phyloP scores from a whole-genome alignment of 1,140 invertebrate species.

The Caenorhabditis elegans region DNA sequence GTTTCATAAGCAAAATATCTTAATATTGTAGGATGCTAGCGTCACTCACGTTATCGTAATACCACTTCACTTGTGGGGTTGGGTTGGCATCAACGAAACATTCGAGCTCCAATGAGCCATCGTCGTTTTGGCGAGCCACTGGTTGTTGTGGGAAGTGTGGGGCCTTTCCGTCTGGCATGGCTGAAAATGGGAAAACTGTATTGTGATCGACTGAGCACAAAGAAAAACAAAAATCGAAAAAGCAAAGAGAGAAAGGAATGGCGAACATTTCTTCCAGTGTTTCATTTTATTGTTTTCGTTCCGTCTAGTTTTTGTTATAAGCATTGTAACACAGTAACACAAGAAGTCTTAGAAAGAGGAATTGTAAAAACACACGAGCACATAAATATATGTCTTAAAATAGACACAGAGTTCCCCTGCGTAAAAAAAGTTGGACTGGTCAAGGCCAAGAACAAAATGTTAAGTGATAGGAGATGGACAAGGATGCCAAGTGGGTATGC shows the following conservation, averaged over 20 bases:
- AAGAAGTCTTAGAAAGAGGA: not conserved
- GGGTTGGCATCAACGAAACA: constrained; percentile 91
- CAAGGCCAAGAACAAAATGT: constrained; percentile 9
- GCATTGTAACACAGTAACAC: not conserved
- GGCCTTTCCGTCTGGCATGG: constrained; percentile 72
- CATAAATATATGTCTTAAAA: not conserved
- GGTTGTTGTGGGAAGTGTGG: constrained; percentile 95
- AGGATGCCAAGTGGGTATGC: constrained; percentile 19
- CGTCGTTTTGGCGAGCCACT: constrained; percentile 90
- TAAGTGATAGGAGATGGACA: constrained; percentile 20
- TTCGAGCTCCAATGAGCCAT: constrained; percentile 82
- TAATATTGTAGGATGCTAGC: not conserved
- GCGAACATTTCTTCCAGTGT: not conserved
- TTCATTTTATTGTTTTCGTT: not conserved
- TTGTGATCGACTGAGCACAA: not conserved
- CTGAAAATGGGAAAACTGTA: not conserved
- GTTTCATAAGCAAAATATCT: too few relatives aligned
- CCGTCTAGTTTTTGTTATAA: not conserved
- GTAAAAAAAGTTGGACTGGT: not conserved
- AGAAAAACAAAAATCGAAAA: not conserved
- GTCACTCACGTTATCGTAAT: constrained; percentile 67
- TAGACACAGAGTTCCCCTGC: too few relatives aligned
- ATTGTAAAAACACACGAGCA: not conserved
- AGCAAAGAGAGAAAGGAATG: not conserved
- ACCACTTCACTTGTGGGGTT: constrained; percentile 91